Evolutionary conservation across 2,888 invertebrate species (phyloP), one percentile per base, ranked within the genome.

Genomic region (Julus scanicus): DNA sequence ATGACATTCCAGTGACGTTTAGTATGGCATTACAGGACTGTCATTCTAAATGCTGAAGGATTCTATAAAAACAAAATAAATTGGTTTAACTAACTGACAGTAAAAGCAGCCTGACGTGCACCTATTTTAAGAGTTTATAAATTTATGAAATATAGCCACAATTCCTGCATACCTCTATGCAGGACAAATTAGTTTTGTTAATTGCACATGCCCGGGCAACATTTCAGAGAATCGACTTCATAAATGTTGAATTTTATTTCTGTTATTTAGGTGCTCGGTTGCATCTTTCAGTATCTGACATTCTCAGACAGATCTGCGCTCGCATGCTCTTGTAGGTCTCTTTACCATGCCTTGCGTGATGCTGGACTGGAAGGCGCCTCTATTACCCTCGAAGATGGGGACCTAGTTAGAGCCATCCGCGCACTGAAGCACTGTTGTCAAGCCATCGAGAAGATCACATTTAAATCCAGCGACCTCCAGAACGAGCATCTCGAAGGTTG

Each of bases 281-380:
- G 85, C 89, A 90, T 92, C 17, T 89, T 92, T 90, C 89, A 90
- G 37, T 92, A 90, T 89, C 90, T 92, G 85, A 90, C 91, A 40
- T 94, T 94, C 90, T 93, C 95, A 1, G 96, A 96, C 91, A 93
- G 95, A 90, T 94, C 94, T 91, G 93, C 94, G 85, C 95, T 95
- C 63, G 94, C 95, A 90, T 93, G 94, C 90, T 95, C 95, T 40
- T 95, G 95, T 91, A 93, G 92, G 29, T 92, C 93, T 0, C 96
- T 96, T 95, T 94, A 95, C 89, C 93, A 94, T 89, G 95, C 95
- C 17, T 94, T 95, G 8, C 94, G 94, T 90, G 94, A 95, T 90
- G 92, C 92, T 1, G 93, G 94, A 89, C 94, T 94, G 90, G 91
- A 93, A 89, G 94, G 94, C 88, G 93, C 94, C 91, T 92, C 93